Conservation (phyloP, 2,113 vertebrate genomes). For the Hippocampus mohnikei region DNA sequence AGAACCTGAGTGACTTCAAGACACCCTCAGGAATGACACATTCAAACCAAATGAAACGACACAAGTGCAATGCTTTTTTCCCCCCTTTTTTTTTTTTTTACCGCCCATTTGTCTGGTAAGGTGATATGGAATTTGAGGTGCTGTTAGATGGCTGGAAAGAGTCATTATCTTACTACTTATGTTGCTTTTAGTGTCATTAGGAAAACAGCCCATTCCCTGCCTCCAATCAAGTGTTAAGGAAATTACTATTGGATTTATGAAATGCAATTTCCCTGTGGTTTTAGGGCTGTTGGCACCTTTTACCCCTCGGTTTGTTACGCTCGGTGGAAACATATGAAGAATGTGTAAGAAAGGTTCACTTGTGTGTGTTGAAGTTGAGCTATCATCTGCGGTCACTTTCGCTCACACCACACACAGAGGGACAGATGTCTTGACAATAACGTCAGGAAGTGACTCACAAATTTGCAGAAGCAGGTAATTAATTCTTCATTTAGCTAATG, state of each 20-base stretch:
- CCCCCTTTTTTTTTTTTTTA: slow-evolving; percentile 19
- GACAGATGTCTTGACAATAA: slow-evolving; percentile 59
- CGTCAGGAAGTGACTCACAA: slow-evolving; percentile 34
- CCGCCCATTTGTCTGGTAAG: slow-evolving; percentile 56
- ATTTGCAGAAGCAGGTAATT: slow-evolving; percentile 31
- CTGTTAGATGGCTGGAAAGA: slow-evolving; percentile 45
- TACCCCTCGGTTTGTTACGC: slow-evolving; percentile 49
- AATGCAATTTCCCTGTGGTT: slow-evolving; percentile 67
- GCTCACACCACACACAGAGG: slow-evolving; percentile 6
- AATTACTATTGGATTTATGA: slow-evolving; percentile 67
- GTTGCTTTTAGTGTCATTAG: slow-evolving; percentile 39
- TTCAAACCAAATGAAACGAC: slow-evolving; percentile 57
- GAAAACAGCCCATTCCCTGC: slow-evolving; percentile 37
- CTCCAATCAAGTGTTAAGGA: slow-evolving; percentile 61
- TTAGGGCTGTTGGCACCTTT: slow-evolving; percentile 64
- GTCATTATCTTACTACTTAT: slow-evolving; percentile 54
- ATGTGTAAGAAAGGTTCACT: slow-evolving; percentile 12
- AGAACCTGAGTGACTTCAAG: slow-evolving; percentile 51
- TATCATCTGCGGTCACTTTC: slow-evolving; percentile 51
- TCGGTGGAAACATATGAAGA: slow-evolving; percentile 50
- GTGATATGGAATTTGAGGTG: slow-evolving; percentile 57
- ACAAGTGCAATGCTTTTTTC: slow-evolving; percentile 41
- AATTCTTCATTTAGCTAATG: slow-evolving; percentile 33
- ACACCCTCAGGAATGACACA: slow-evolving; percentile 38
- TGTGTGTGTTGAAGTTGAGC: slow-evolving; percentile 11